Percentiles rank a stretch among this genome's conserved stretches.
Conservation (phyloP, 2,113 vertebrate genomes). For the Bostrychus sinensis region DNA sequence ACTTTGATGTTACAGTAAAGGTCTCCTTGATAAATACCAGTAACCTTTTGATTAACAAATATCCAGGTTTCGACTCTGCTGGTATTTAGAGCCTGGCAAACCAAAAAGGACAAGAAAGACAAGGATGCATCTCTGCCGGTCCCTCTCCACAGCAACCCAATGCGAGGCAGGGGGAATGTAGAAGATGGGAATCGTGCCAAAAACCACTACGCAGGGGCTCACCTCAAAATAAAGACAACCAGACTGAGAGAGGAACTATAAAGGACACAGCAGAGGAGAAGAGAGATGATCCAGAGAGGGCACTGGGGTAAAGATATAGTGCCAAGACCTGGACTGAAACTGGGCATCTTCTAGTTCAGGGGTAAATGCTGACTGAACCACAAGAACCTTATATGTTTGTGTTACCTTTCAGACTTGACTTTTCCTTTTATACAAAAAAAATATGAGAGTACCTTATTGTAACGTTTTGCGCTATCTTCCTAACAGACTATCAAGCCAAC, state of each 20-base stretch:
- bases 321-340: too few relatives aligned
- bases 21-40: background rate
- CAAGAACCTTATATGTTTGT: too few relatives aligned
- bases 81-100: conserved; percentile 49
- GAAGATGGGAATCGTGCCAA: conserved; percentile 59
- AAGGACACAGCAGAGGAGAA: background rate
- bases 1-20: background rate
- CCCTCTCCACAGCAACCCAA: conserved; percentile 69
- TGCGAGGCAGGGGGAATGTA: conserved; percentile 54
- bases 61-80: background rate
- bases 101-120: conserved; percentile 38
- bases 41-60: background rate
- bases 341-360: too few relatives aligned
- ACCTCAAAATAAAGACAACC: conserved; percentile 34
- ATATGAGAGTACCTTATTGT: too few relatives aligned
- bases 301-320: background rate
- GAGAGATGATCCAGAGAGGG: background rate
- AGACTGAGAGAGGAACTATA: conserved; percentile 6
- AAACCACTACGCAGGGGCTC: conserved; percentile 41
- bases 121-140: conserved; percentile 43
- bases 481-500: too few relatives aligned
- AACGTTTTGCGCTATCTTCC: too few relatives aligned
- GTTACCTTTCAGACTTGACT: too few relatives aligned
- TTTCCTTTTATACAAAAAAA: too few relatives aligned
- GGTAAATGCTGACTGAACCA: too few relatives aligned